These are phyloP conservation scores for Drosophila kuntzei DNA, from an alignment of 2,888 invertebrate species.

Conservation along the genomic window DNA sequence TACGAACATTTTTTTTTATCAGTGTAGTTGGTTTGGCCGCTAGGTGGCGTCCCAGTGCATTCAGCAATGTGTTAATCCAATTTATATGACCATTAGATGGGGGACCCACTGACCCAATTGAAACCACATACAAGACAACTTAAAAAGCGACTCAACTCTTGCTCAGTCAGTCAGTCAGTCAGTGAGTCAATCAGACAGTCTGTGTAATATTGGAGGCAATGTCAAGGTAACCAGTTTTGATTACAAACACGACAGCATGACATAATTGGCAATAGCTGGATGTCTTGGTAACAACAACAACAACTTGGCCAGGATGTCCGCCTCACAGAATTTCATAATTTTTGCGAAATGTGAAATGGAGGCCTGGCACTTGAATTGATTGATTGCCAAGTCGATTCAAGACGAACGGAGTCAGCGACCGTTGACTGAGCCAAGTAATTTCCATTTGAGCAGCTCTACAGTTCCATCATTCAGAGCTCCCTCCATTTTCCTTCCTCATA, in stretches of 20 bases:
- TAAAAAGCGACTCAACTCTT: constrained; percentile 10
- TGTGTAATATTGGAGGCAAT: constrained; percentile 47
- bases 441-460: constrained; percentile 59
- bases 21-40: constrained; percentile 48
- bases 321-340: constrained; percentile 71
- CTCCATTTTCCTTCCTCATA: constrained; percentile 24
- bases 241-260: constrained; percentile 52
- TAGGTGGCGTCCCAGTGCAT: constrained; percentile 50
- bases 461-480: constrained; percentile 7
- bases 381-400: constrained; percentile 65
- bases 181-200: constrained; percentile 14
- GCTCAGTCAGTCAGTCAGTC: constrained; percentile 5
- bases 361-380: constrained; percentile 67
- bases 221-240: constrained; percentile 78
- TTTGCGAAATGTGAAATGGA: constrained; percentile 29
- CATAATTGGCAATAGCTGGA: constrained; percentile 67
- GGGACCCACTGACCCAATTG: constrained; percentile 60
- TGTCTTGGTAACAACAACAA: constrained; percentile 9
- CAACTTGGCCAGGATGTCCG: constrained; percentile 60
- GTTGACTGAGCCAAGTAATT: constrained; percentile 56
- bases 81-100: constrained; percentile 67
- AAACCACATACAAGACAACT: constrained; percentile 28
- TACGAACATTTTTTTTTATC: too few species aligned
- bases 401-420: constrained; percentile 21
- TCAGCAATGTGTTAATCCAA: constrained; percentile 75